Evolutionary conservation across 2,888 invertebrate genomes (phyloP).

Genomic region (Leptinotarsa rubiginosa): DNA sequence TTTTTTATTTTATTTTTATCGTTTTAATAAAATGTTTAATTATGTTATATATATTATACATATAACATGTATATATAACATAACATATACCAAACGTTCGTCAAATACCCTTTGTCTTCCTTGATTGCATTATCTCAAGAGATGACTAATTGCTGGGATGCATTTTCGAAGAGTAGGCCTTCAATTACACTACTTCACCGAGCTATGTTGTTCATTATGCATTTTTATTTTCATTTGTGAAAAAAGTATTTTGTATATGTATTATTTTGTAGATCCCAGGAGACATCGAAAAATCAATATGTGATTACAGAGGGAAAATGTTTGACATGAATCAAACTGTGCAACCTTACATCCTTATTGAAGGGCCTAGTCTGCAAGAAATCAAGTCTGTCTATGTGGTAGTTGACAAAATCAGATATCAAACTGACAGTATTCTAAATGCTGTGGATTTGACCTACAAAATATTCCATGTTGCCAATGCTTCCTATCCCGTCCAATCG

Average conservation of each 20-base stretch:
- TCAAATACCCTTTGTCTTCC: too few species aligned
- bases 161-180: too few species aligned
- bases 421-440: slow-evolving; percentile 19
- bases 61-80: too few species aligned
- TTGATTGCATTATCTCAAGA: too few species aligned
- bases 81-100: too few species aligned
- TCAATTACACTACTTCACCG: too few species aligned
- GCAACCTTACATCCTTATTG: slow-evolving; percentile 33
- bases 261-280: slow-evolving; percentile 23
- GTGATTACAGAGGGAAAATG: slow-evolving; percentile 15
- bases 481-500: slow-evolving; percentile 21
- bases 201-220: too few species aligned
- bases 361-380: slow-evolving; percentile 26
- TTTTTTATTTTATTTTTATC: too few species aligned
- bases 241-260: background rate
- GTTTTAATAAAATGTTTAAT: too few species aligned
- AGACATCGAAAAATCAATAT: slow-evolving; percentile 23
- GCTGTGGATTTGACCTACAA: slow-evolving; percentile 29
- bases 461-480: slow-evolving; percentile 26
- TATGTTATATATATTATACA: too few species aligned
- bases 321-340: slow-evolving; percentile 29
- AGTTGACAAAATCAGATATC: slow-evolving; percentile 29
- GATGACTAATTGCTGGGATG: too few species aligned
- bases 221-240: background rate
- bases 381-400: slow-evolving; percentile 19